phyloP scores from a whole-genome alignment of 1,140 invertebrate genomes.

The Rhysida immarginata region DNA sequence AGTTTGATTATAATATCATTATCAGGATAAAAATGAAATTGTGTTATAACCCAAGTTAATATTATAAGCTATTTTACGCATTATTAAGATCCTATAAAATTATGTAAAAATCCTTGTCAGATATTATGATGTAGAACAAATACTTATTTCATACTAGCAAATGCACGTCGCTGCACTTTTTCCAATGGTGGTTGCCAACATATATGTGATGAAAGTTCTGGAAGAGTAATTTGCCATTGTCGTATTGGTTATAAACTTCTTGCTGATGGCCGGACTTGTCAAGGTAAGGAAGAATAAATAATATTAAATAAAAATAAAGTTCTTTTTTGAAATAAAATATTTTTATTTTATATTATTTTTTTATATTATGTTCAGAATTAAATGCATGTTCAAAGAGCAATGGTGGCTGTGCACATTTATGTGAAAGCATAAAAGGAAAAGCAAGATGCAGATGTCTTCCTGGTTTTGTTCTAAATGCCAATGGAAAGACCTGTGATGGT shows the following conservation, averaged over 20 bases:
- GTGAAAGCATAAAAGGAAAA: slow-evolving; percentile 1
- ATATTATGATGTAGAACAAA: no score
- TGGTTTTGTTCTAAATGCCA: slow-evolving; percentile 13
- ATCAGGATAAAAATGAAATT: no score
- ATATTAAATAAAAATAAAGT: neutral
- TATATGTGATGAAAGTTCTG: neutral
- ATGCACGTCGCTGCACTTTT: slow-evolving; percentile 7
- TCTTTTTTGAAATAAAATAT: neutral
- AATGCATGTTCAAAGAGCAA: slow-evolving; percentile 16
- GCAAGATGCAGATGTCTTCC: slow-evolving; percentile 13
- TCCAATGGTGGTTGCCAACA: slow-evolving; percentile 17
- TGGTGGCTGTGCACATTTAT: slow-evolving; percentile 12
- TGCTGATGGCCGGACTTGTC: neutral
- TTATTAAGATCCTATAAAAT: no score
- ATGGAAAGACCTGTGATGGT: slow-evolving; percentile 4
- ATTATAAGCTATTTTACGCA: no score
- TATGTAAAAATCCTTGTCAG: no score
- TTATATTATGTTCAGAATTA: neutral
- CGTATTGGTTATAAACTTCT: slow-evolving; percentile 14
- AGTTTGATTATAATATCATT: no score
- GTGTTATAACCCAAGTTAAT: no score
- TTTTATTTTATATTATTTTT: neutral
- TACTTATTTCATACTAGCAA: neutral
- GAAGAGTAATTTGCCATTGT: slow-evolving; percentile 12
- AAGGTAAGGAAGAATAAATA: neutral